phyloP scores from a whole-genome alignment of 1,140 invertebrate species.

The Drosophila nigromelanica region DNA sequence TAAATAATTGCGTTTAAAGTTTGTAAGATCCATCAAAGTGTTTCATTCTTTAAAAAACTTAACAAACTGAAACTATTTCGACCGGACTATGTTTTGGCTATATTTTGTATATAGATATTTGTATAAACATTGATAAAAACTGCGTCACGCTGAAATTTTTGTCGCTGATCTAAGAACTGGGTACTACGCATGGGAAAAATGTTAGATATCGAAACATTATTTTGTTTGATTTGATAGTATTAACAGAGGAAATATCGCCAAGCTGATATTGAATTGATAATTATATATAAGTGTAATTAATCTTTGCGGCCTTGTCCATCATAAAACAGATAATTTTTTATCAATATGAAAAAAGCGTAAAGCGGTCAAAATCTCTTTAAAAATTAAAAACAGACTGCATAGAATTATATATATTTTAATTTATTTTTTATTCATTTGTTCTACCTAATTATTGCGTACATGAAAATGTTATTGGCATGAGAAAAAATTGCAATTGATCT shows the following conservation, averaged over 20 bases:
- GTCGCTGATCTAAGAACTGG: not conserved
- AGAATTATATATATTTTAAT: no score
- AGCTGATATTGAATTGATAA: not conserved
- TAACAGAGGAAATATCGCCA: not conserved
- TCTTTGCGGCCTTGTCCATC: not conserved
- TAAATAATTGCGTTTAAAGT: conserved; percentile 67
- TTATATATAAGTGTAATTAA: not conserved
- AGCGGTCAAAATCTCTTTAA: not conserved
- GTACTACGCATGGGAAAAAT: not conserved
- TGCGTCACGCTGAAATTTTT: not conserved
- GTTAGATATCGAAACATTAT: not conserved
- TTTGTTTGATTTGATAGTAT: not conserved
- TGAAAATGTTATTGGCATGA: no score
- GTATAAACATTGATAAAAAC: not conserved
- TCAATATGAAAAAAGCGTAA: not conserved
- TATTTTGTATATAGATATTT: not conserved
- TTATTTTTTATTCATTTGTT: no score
- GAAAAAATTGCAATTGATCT: not conserved
- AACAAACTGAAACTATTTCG: no score
- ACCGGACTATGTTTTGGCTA: not conserved
- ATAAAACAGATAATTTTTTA: not conserved
- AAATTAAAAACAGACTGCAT: no score
- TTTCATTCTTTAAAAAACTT: not conserved
- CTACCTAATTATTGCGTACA: no score
- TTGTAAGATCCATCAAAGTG: conserved; percentile 44